Conservation (phyloP, 2,888 invertebrate species). For the Clepsis dumicolana region DNA sequence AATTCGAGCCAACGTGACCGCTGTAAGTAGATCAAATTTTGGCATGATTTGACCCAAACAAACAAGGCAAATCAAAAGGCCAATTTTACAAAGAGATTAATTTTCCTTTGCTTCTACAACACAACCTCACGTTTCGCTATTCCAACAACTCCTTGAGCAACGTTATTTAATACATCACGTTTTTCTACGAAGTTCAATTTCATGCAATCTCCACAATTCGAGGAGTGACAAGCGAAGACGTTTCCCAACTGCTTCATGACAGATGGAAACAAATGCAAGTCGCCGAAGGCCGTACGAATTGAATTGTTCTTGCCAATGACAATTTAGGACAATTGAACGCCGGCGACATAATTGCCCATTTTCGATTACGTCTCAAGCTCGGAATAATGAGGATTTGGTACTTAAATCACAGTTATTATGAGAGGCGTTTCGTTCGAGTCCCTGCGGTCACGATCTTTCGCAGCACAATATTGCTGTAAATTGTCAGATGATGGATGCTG, state of each 20-base stretch:
- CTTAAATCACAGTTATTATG: constrained; percentile 67
- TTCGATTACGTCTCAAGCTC: constrained; percentile 69
- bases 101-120: neutral
- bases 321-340: constrained; percentile 75
- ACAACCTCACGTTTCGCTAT: constrained; percentile 1
- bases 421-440: constrained; percentile 59
- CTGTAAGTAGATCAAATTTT: no score
- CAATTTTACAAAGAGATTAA: neutral
- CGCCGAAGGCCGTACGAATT: constrained; percentile 59
- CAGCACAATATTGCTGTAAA: constrained; percentile 43
- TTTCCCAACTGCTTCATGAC: constrained; percentile 40
- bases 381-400: constrained; percentile 70
- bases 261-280: constrained; percentile 46
- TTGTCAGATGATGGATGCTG: constrained; percentile 42
- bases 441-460: constrained; percentile 72
- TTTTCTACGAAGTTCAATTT: constrained; percentile 23
- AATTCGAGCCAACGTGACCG: no score
- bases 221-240: constrained; percentile 21
- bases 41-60: no score
- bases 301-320: constrained; percentile 66
- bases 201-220: constrained; percentile 21
- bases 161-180: constrained; percentile 16
- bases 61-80: no score
- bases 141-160: constrained; percentile 4
- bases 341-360: constrained; percentile 69